These are phyloP conservation scores for Herpetotheres cachinnans DNA, from an alignment of 2,113 vertebrate species.

Conservation along the genomic window DNA sequence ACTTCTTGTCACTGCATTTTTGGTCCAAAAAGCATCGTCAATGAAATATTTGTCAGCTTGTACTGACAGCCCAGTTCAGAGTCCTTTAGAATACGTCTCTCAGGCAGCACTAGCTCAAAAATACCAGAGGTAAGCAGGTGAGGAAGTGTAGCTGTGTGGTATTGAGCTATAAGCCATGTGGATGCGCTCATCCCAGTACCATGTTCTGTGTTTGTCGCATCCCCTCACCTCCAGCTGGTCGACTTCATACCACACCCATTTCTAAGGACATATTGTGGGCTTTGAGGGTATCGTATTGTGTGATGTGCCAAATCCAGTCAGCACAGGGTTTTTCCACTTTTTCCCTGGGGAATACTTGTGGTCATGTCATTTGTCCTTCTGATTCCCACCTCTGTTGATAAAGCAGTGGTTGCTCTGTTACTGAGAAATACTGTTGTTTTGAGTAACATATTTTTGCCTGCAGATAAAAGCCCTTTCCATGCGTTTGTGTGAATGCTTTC, in stretches of 20 bases:
- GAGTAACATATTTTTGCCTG: not conserved
- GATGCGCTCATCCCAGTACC: not conserved
- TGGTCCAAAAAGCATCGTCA: not conserved
- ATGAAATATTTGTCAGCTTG: not conserved
- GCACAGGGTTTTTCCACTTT: not conserved
- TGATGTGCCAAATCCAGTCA: not conserved
- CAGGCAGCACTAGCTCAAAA: rapidly evolving
- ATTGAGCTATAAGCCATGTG: not conserved
- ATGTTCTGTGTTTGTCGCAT: not conserved
- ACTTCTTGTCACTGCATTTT: not conserved
- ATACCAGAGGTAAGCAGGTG: not conserved
- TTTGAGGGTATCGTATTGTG: not conserved
- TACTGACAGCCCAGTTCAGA: not conserved
- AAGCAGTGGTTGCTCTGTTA: not conserved
- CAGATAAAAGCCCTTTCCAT: not conserved
- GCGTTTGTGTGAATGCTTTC: not conserved
- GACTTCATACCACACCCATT: not conserved
- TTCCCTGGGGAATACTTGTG: not conserved
- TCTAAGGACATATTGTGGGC: not conserved
- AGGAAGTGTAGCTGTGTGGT: not conserved
- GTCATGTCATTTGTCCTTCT: not conserved
- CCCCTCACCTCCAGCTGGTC: not conserved
- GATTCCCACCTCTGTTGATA: not conserved
- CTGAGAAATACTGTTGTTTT: not conserved
- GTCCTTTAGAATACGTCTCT: not conserved